Base-by-base conservation (phyloP, 2,888 invertebrate genomes). In the Trissolcus japonicus region DNA sequence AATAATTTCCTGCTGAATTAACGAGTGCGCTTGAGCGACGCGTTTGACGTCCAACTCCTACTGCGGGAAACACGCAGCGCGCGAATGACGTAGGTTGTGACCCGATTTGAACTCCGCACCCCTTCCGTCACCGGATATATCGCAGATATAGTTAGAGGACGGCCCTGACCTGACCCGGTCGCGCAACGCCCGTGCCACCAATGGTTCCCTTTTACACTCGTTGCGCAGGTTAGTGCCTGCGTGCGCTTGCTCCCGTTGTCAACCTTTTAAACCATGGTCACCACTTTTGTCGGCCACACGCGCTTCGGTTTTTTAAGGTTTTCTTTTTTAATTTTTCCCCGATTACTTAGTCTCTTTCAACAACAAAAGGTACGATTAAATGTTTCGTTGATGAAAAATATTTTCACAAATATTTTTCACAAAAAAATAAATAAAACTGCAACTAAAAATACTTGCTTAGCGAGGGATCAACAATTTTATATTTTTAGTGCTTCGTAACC, bases 211-310 rank as follows among this genome's bases (percentile, higher is more conserved):
- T 79, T 81, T 81, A 80, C 83, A 81, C 79, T 80, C 81, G 81
- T 82, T 83, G 85, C 84, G 83, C 83, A 83, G 86, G 85, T 86
- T 85, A 86, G 83, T 82, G 80, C 69, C 71, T 66, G 76, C 76
- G 75, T 75, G 74, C 67, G 74, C 62, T 53, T 69, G 75, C 69
- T 61, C 80, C 65, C 65, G 75, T 69, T 77, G 71, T 69, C 78
- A 73, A 65, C 69, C 76, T 69, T 54, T 53, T 46, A 29, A 75
- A 59, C 63, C 68, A 66, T 61, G 65, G 66, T 51, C 73, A 51
- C 56, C 61, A n/a, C 66, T 43, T 56, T 73, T 66, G 56, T 50
- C 41, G 35, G 48, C 21, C 46, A 50, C 77, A 13, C 46, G 17
- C 17, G 19, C 51, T 9, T 16, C 1, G 1, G 9, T 35, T 35